Evolutionary conservation across 2,888 invertebrate genomes (phyloP), one percentile per base, ranked within the genome.

Genomic region (Heliconius cydno): DNA sequence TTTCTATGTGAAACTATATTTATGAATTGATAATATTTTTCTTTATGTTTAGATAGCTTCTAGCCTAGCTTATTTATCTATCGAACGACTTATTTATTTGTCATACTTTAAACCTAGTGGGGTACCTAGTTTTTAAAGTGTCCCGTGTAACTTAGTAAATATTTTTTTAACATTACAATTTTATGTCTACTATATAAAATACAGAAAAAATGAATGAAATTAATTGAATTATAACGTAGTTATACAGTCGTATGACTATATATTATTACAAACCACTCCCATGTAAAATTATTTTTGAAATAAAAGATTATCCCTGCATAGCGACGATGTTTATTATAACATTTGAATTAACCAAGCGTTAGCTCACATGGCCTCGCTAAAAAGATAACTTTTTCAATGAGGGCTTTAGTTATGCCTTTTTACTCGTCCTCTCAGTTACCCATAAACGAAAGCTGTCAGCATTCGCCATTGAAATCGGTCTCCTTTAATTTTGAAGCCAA

Each of bases 401-500:
- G 85, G 83, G 84, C 85, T 87, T 88, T 86, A 88, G 86, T 86
- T 84, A 85, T 87, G 84, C 84, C 81, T 90, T 91, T 90, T 91
- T 90, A 87, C 82, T 82, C 84, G 86, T 87, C 86, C 86, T 86
- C 85, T 86, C 86, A 86, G 86, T 90, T 90, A 88, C 86, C 91
- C 90, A 90, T 91, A 92, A 90, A 90, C 89, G 92, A 90, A 90
- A 87, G 87, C 90, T 92, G 93, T 93, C 94, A 92, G 86, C 88
- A 86, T 88, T 89, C 89, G 86, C 93, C 92, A 94, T 94, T 94
- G 94, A 94, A 94, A 92, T 93, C 94, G 94, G 94, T 91, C 92
- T 91, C 93, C 88, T 94, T 94, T 94, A 94, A 94, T 94, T 94
- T 94, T 92, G 91, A 94, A 90, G 89, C 91, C 92, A 93, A 94